Conservation (phyloP, 2,113 vertebrate genomes). For the Nibea albiflora region DNA sequence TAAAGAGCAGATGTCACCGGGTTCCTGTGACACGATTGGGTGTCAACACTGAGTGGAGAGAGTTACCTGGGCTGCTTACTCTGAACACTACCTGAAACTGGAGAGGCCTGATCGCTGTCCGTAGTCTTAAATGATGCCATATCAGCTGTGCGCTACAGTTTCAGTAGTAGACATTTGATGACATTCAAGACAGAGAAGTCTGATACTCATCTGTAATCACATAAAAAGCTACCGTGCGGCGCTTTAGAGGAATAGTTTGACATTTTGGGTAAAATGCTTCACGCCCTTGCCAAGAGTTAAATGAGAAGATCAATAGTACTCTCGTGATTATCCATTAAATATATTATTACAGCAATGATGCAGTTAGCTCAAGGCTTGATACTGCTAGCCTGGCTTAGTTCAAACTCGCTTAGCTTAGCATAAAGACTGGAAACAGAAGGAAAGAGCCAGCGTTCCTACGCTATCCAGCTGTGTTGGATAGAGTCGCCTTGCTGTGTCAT, state of each 20-base stretch:
- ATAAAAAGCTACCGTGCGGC: not conserved
- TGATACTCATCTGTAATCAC: slow-evolving; percentile 20
- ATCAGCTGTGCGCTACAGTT: slow-evolving; percentile 19
- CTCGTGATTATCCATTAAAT: no score
- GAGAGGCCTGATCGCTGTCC: slow-evolving; percentile 35
- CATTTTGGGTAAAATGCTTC: no score
- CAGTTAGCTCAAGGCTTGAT: no score
- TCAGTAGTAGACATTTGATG: slow-evolving; percentile 30
- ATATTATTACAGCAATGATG: no score
- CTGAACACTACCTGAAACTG: slow-evolving; percentile 53
- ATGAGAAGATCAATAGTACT: no score
- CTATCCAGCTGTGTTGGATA: no score
- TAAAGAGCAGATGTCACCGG: slow-evolving; percentile 55
- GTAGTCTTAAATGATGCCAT: slow-evolving; percentile 22
- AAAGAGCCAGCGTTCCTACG: no score
- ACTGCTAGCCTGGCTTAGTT: no score
- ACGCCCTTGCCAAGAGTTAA: no score
- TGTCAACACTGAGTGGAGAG: slow-evolving; percentile 63
- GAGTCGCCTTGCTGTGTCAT: no score
- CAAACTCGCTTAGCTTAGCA: no score
- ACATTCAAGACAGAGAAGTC: slow-evolving; percentile 33
- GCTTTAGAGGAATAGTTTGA: not conserved
- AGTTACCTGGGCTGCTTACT: slow-evolving; percentile 43
- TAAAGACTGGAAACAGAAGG: no score
- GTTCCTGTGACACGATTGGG: slow-evolving; percentile 69